phyloP scores from a whole-genome alignment of 2,797 vertebrate species.

The Sebastiscus tertius region DNA sequence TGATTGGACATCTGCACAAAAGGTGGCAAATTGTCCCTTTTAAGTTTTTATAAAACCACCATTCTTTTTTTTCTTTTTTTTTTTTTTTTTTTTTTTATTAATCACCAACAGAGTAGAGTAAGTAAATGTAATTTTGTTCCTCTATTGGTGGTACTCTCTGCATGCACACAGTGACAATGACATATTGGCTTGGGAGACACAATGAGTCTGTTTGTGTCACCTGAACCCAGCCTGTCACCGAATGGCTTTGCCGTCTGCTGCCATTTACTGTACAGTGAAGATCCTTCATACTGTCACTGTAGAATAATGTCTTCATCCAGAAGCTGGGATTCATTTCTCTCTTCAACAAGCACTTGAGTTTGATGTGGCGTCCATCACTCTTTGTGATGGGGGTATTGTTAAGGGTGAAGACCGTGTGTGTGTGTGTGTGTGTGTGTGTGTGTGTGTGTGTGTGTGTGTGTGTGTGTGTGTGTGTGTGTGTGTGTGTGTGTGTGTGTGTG shows the following conservation, averaged over 20 bases:
- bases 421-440: constrained; percentile 21
- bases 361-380: constrained; percentile 59
- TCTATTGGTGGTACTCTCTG: not conserved
- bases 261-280: constrained; percentile 42
- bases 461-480: constrained; percentile 24
- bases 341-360: constrained; percentile 70
- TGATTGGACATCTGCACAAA: not conserved
- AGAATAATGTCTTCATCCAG: constrained; percentile 58
- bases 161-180: not conserved
- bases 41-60: constrained; percentile 13
- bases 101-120: not conserved
- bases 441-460: constrained; percentile 27
- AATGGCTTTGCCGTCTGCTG: constrained; percentile 37
- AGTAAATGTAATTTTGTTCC: not conserved
- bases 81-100: constrained; percentile 20
- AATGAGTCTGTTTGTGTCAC: constrained; percentile 33
- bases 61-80: not conserved
- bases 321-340: constrained; percentile 53
- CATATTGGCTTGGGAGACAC: constrained; percentile 1
- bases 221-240: constrained; percentile 17
- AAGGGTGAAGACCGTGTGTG: constrained; percentile 38
- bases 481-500: constrained; percentile 18
- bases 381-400: constrained; percentile 58
- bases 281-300: constrained; percentile 51
- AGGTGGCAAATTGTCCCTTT: not conserved